Evolutionary conservation across 2,113 vertebrate genomes (phyloP).

Genomic region (Ptilorrhoa leucosticta): DNA sequence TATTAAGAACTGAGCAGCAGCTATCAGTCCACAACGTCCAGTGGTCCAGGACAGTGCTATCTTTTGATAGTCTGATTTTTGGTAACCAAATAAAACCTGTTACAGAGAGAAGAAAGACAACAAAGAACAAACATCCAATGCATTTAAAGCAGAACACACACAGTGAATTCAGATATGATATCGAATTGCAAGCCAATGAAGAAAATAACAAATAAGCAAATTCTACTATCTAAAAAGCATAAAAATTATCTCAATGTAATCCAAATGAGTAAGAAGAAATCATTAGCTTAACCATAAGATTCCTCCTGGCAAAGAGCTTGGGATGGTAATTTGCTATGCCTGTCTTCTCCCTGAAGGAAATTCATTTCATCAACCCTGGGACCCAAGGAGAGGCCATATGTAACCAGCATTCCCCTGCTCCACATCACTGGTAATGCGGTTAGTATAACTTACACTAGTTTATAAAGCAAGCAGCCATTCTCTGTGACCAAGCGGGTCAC

Average conservation of each 20-base stretch:
- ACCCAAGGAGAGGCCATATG: neutral
- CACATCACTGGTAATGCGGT: accelerated
- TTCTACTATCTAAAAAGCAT: neutral
- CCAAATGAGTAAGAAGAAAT: neutral
- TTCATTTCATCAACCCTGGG: neutral
- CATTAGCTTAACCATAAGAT: neutral
- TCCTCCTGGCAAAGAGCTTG: neutral
- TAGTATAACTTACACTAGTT: neutral
- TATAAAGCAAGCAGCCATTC: neutral
- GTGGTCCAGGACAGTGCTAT: neutral
- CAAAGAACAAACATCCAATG: neutral
- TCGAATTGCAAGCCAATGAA: accelerated
- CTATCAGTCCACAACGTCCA: neutral
- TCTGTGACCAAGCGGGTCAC: accelerated
- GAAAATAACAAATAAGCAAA: neutral
- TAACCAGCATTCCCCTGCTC: neutral
- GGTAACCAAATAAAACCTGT: neutral
- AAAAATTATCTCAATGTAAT: neutral
- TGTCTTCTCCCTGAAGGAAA: neutral
- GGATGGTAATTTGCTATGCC: neutral
- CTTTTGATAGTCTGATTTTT: neutral
- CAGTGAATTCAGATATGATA: neutral
- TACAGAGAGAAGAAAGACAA: neutral
- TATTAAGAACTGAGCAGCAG: neutral
- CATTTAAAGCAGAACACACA: neutral